A percentile compares a stretch with the other conserved stretches of the same genome.
Evolutionary conservation across 2,113 vertebrate genomes (phyloP).

Genomic region (Tachysurus vachellii): DNA sequence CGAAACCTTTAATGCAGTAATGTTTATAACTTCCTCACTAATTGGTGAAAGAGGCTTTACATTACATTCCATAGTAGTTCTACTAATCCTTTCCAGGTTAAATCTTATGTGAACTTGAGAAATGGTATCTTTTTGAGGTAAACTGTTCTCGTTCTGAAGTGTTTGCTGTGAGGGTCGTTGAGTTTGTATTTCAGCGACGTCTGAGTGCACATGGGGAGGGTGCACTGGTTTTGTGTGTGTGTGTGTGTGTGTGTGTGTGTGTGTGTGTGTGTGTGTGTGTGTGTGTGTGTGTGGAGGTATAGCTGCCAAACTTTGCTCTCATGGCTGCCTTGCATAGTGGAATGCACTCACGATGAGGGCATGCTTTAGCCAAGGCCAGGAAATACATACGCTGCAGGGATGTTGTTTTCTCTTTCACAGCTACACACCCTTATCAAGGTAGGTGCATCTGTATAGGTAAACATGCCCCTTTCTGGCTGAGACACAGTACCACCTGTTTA

Average conservation of each 20-base stretch:
- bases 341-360: slow-evolving; percentile 71
- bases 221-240: slow-evolving; percentile 50
- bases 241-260: slow-evolving; percentile 36
- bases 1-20: not conserved
- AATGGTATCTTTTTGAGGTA: slow-evolving; percentile 55
- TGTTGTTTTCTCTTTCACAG: slow-evolving; percentile 60
- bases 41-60: not conserved
- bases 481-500: slow-evolving; percentile 66
- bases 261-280: slow-evolving; percentile 35
- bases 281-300: slow-evolving; percentile 36
- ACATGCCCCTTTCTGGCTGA: slow-evolving; percentile 43
- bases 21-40: not conserved
- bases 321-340: slow-evolving; percentile 67
- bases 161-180: slow-evolving; percentile 51
- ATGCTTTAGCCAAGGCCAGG: slow-evolving; percentile 60
- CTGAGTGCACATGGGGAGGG: slow-evolving; percentile 65
- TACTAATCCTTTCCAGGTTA: not conserved
- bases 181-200: slow-evolving; percentile 66
- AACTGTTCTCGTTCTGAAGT: slow-evolving; percentile 9
- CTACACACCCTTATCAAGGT: slow-evolving; percentile 64
- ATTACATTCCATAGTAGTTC: not conserved
- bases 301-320: slow-evolving; percentile 57
- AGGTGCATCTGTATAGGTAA: slow-evolving; percentile 50
- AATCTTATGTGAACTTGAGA: slow-evolving; percentile 25
- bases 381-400: slow-evolving; percentile 59